A percentile compares a stretch with the other conserved stretches of the same genome.
phyloP scores from a whole-genome alignment of 2,797 vertebrate genomes.

The Euthynnus affinis region DNA sequence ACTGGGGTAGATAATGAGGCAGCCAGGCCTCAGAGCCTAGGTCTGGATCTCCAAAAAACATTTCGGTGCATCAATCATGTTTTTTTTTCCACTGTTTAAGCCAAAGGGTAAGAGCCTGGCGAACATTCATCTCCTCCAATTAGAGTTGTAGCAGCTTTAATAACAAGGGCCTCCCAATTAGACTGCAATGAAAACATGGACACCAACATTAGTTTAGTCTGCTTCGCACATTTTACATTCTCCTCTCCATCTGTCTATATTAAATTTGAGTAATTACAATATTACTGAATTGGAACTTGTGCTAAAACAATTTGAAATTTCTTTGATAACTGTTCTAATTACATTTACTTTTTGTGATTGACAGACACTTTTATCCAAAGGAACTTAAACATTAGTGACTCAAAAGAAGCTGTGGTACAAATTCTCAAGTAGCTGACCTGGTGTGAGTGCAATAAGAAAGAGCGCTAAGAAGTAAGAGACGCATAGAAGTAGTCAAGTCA shows the following conservation, averaged over 20 bases:
- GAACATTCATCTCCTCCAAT: constrained; percentile 24
- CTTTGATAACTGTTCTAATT: neutral
- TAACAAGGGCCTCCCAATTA: constrained; percentile 41
- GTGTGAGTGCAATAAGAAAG: too few relatives aligned
- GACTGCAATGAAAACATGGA: constrained; percentile 33
- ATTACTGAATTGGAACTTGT: neutral
- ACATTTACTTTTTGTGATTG: neutral
- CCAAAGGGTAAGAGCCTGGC: constrained; percentile 29
- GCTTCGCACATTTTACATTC: constrained; percentile 7
- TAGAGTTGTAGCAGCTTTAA: constrained; percentile 31
- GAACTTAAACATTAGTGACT: neutral
- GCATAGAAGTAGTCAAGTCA: too few relatives aligned
- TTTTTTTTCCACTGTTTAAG: neutral
- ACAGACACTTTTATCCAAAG: neutral
- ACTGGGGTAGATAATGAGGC: constrained; percentile 53
- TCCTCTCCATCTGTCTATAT: neutral
- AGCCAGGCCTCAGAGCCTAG: constrained; percentile 24
- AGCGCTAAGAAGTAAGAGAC: too few relatives aligned
- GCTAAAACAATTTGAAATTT: neutral
- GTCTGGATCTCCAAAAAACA: neutral
- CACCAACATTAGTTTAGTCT: constrained; percentile 1
- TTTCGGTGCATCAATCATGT: constrained; percentile 17
- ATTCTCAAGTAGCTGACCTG: neutral
- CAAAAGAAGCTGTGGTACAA: neutral
- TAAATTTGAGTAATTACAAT: neutral